Base-by-base conservation (phyloP, 2,888 invertebrate genomes). In the Rhogogaster chlorosoma region DNA sequence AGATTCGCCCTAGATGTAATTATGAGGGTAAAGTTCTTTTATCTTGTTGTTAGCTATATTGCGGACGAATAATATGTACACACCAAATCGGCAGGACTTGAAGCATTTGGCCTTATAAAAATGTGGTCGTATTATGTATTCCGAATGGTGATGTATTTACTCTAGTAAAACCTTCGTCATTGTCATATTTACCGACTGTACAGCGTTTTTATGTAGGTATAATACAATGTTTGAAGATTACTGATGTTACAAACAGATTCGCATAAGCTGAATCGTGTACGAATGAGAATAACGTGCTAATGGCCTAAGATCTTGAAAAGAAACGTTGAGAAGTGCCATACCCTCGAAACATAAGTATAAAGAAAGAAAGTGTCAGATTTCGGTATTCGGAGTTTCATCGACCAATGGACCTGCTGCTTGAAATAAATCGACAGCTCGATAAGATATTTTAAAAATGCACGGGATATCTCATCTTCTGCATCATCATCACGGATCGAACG, bases 381-480 rank as follows among this genome's bases (percentile, higher is more conserved):
- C 53, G 26, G 18, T 0, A 18, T 45, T 18, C 53, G n/a, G n/a
- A 70, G 26, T 75, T 75, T 75, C 15, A 38, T 26, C 15, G 10
- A 32, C 22, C 22, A 22, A 61, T 80, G n/a, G 38, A 80, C 12
- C 18, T 38, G 57, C 32, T 6, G 15, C 15, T 36, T 22, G n/a
- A n/a, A 22, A 22, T 26, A 26, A 61, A 57, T 36, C 61, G 6
- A 22, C 9, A 45, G 45, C 29, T 26, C 12, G 45, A 32, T 9
- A 45, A 75, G 6, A 77, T 77, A 36, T 26, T 53, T 70, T 4
- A 1, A 94, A 92, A 90, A 95, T 95, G 95, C 94, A 95, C 89
- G 94, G 94, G 7, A 88, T 95, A 67, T 91, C 94, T 77, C 93
- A 94, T 90, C 87, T 92, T 7, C 86, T 92, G 5, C 90, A 91